Base-by-base conservation (phyloP, 2,797 vertebrate genomes). In the Chiloscyllium punctatum region DNA sequence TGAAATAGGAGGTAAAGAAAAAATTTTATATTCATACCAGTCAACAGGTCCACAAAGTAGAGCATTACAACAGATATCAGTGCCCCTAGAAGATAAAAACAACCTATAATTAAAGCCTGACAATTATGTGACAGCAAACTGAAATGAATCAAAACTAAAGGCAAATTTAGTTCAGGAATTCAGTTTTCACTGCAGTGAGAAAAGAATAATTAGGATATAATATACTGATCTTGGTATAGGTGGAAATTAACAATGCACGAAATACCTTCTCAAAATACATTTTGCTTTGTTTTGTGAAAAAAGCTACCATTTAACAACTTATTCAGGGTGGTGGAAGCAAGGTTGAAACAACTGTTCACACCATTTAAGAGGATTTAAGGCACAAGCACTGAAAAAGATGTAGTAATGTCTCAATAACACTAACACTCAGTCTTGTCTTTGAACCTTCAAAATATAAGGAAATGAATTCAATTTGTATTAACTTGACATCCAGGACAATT, bases 31-130 rank as follows among this genome's bases (percentile, higher is more conserved):
- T 88, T 96, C 97, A 97, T 97, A 99, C 99, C 98, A 97, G 95
- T 97, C 95, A 98, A 95, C 96, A 97, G 98, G 96, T 99, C 97
- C 96, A 98, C 98, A 96, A 99, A 98, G 96, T 99, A 99, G 95
- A 99, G 98, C 96, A 97, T 96, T 96, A 99, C 98, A 96, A 98
- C 98, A 1, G 98, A 98, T 0, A 99, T 97, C 95, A 99, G 97
- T 0, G 98, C 98, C 97, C 99, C 99, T 99, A 96, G 13, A 96
- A 96, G 53, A 96, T 91, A 87, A 72, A 95, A 96, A 96, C 92
- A 94, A 30, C 84, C 48, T 0, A 8, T 0, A 94, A 23, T 57
- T n/a, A 69, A 11, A 84, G 94, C 71, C 8, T 1, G 92, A 79
- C 94, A 71, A 71, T 74, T 71, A 82, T 79, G 95, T n/a, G 62